Evolutionary conservation across 2,888 invertebrate species (phyloP).

Genomic region (Folsomia manolachei): DNA sequence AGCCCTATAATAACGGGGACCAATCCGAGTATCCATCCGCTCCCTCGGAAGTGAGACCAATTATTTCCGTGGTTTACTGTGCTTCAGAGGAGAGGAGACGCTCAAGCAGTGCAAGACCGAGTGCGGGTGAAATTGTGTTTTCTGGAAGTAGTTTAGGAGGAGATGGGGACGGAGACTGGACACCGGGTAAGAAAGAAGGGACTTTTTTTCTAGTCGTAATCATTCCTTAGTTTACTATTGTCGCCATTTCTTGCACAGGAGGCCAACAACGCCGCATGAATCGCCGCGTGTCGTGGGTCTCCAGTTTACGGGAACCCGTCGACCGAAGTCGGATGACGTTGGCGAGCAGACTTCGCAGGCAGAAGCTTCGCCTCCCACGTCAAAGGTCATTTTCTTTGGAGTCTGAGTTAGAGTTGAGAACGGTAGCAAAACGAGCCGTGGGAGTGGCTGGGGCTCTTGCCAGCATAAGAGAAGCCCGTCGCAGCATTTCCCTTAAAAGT

Average conservation of each 20-base stretch:
- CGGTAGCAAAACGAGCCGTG: constrained; percentile 50
- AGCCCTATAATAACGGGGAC: constrained; percentile 50
- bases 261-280: constrained; percentile 49
- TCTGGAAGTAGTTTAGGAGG: constrained; percentile 27
- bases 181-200: constrained; percentile 26
- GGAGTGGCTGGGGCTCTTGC: constrained; percentile 50
- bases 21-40: constrained; percentile 35
- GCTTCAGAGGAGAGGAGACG: constrained; percentile 49
- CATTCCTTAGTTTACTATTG: not conserved
- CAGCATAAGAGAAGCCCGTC: constrained; percentile 51
- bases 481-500: constrained; percentile 53
- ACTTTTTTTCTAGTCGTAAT: not conserved
- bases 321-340: constrained; percentile 49
- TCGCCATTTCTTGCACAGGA: constrained; percentile 26
- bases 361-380: constrained; percentile 50
- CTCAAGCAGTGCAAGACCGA: constrained; percentile 42
- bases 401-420: constrained; percentile 52
- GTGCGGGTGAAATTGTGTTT: constrained; percentile 45
- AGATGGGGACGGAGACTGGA: constrained; percentile 40
- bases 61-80: constrained; percentile 51
- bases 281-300: constrained; percentile 52
- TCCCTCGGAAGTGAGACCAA: constrained; percentile 49
- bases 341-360: constrained; percentile 44
- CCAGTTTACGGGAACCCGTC: constrained; percentile 48
- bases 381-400: constrained; percentile 54